These are phyloP conservation scores for Tenualosa thibaudeaui DNA, from an alignment of 2,797 vertebrate genomes.

Conservation along the genomic window DNA sequence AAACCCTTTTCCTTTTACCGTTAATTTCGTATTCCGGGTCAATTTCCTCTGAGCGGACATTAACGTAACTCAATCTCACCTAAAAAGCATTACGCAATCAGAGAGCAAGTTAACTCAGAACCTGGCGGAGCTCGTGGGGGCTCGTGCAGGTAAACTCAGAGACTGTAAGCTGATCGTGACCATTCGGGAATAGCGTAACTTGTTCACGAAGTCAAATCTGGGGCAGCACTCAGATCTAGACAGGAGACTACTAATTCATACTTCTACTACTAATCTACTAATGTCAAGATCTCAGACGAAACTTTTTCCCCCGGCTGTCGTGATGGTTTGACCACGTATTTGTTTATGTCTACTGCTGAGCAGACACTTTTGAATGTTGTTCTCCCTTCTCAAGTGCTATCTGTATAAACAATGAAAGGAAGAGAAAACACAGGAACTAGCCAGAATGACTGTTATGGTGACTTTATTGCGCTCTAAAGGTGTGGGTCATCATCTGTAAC, in stretches of 20 bases:
- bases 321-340: neutral
- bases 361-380: neutral
- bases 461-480: neutral
- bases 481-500: neutral
- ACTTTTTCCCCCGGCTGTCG: neutral
- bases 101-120: neutral
- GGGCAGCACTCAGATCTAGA: neutral
- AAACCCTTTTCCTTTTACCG: neutral
- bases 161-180: neutral
- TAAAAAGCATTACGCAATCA: neutral
- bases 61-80: neutral
- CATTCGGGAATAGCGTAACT: neutral
- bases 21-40: neutral
- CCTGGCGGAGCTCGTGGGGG: neutral
- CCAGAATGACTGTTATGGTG: neutral
- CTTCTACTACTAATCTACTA: too few species aligned
- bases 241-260: neutral
- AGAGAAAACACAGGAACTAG: neutral
- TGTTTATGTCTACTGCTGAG: neutral
- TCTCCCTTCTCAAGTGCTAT: neutral
- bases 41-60: neutral
- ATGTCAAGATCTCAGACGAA: neutral
- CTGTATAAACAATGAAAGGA: neutral
- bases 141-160: neutral
- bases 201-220: neutral